These are phyloP conservation scores for Molorchus minor DNA, from an alignment of 2,888 invertebrate genomes.

Conservation along the genomic window DNA sequence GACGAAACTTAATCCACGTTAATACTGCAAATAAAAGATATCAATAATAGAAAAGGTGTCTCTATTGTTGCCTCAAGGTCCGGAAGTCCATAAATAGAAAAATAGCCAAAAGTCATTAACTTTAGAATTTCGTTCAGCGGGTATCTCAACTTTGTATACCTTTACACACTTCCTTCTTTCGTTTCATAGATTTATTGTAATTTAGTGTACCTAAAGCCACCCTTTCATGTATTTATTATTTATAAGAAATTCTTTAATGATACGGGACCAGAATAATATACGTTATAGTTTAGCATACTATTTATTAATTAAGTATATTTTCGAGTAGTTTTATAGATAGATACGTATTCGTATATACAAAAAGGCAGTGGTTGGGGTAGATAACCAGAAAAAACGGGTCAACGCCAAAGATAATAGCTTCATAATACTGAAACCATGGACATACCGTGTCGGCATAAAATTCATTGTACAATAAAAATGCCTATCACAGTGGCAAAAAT, in stretches of 20 bases:
- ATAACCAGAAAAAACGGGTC: not conserved
- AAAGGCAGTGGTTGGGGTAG: too few species aligned
- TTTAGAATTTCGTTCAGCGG: slow-evolving; percentile 22
- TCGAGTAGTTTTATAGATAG: not conserved
- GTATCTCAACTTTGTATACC: slow-evolving; percentile 5
- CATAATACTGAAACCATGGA: slow-evolving; percentile 10
- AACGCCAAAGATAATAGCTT: not conserved
- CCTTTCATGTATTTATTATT: not conserved
- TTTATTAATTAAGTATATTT: not conserved
- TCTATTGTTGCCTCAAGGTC: slow-evolving; percentile 38
- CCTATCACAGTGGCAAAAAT: slow-evolving; percentile 44
- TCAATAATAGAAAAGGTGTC: slow-evolving; percentile 31
- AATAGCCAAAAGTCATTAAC: slow-evolving; percentile 44
- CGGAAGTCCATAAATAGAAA: slow-evolving; percentile 46
- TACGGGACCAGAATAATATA: not conserved
- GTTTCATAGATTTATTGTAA: too few species aligned
- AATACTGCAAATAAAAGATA: slow-evolving; percentile 15
- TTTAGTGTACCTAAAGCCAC: not conserved
- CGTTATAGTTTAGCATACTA: not conserved
- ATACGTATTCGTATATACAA: too few species aligned
- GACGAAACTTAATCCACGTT: slow-evolving; percentile 12
- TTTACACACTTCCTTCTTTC: slow-evolving; percentile 1
- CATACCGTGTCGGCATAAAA: slow-evolving; percentile 37
- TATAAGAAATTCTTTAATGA: not conserved
- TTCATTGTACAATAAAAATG: slow-evolving; percentile 43